Percentiles rank a stretch among this genome's conserved stretches.
Evolutionary conservation across 2,797 vertebrate genomes (phyloP).

Genomic region (Acanthurus leucopareius): DNA sequence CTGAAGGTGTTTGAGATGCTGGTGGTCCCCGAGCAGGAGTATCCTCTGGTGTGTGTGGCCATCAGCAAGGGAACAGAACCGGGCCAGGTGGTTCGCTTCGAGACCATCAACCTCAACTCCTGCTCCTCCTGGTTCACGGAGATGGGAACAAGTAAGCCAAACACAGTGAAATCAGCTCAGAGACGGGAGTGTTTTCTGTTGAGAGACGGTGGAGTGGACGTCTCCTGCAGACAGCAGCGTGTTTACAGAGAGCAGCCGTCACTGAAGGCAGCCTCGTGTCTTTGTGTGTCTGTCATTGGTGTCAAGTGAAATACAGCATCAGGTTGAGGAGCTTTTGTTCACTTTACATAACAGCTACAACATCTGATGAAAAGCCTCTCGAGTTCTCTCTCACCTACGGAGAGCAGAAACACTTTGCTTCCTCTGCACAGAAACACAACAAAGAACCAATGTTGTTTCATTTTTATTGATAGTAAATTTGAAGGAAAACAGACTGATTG

Average conservation of each 20-base stretch:
- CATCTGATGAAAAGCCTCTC: neutral
- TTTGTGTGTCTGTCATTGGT: neutral
- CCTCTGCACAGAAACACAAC: no score
- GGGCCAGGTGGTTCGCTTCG: slow-evolving; percentile 94
- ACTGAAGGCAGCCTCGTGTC: neutral
- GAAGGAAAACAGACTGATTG: no score
- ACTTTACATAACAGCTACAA: neutral
- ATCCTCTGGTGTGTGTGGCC: slow-evolving; percentile 97
- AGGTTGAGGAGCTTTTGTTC: neutral
- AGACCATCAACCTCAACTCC: slow-evolving; percentile 99
- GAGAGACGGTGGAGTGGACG: neutral
- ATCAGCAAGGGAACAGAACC: slow-evolving; percentile 91
- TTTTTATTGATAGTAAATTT: no score
- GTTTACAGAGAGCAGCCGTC: neutral
- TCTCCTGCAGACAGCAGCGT: neutral
- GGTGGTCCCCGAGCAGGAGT: slow-evolving; percentile 98
- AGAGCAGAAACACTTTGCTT: neutral
- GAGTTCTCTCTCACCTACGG: neutral
- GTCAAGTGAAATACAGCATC: neutral
- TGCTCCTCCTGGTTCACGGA: slow-evolving; percentile 99
- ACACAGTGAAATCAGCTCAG: neutral
- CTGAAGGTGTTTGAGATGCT: slow-evolving; percentile 99
- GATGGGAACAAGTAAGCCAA: slow-evolving; percentile 90
- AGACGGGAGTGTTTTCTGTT: neutral
- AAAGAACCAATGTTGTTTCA: no score